Percentiles rank a stretch among this genome's conserved stretches.
These are phyloP conservation scores for Mus pahari DNA, from an alignment of 2,113 vertebrate genomes.

Conservation along the genomic window DNA sequence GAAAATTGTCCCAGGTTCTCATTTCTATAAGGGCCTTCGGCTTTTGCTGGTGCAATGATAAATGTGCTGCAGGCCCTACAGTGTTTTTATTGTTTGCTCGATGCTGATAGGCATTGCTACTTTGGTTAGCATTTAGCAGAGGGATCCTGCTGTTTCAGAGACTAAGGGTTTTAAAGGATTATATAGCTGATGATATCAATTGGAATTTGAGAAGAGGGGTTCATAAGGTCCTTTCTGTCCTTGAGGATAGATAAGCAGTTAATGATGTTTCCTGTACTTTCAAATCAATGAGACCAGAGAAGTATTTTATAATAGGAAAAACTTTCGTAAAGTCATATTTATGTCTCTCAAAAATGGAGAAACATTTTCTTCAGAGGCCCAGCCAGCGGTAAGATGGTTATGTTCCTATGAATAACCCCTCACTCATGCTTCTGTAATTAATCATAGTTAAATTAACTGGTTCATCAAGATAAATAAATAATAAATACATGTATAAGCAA, in stretches of 20 bases:
- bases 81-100: background rate
- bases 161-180: background rate
- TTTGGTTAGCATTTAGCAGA: slow-evolving; percentile 32
- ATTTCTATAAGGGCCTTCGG: background rate
- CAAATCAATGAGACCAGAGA: slow-evolving; percentile 5
- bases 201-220: background rate
- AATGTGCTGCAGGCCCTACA: background rate
- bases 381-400: background rate
- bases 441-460: background rate
- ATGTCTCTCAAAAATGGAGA: background rate
- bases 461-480: background rate
- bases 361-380: background rate
- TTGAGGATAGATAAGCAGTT: background rate
- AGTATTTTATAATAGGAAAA: slow-evolving; percentile 40
- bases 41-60: background rate
- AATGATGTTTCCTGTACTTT: slow-evolving; percentile 32
- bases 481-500: background rate
- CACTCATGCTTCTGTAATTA: background rate
- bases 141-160: background rate
- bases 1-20: slow-evolving; percentile 5
- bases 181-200: background rate
- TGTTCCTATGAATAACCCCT: background rate
- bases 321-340: background rate
- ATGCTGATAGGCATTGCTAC: background rate
- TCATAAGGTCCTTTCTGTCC: background rate